These are phyloP conservation scores for Clarias magur DNA, from an alignment of 2,113 vertebrate genomes.

Conservation along the genomic window DNA sequence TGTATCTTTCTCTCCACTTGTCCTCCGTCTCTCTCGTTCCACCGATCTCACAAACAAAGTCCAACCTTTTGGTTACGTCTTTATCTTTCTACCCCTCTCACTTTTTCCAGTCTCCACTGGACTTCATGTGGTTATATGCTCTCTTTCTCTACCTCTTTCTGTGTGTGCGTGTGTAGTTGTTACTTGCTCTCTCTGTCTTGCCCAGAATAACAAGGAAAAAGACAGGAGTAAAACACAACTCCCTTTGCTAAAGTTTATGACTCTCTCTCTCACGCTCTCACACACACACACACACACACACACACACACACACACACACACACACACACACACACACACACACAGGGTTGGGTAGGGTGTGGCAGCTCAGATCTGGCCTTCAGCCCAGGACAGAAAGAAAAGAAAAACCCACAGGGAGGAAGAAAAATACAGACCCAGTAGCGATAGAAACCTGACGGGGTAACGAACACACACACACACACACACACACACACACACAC, in stretches of 20 bases:
- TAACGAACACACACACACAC: neutral
- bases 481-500: slow-evolving; percentile 26
- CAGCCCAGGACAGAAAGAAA: slow-evolving; percentile 8
- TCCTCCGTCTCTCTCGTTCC: neutral
- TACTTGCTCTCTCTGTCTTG: neutral
- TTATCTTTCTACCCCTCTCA: slow-evolving; percentile 49
- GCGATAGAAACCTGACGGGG: slow-evolving; percentile 6
- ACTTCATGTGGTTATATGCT: neutral
- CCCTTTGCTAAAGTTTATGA: slow-evolving; percentile 1
- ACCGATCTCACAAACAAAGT: neutral
- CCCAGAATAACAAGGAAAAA: neutral
- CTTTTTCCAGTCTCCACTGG: neutral
- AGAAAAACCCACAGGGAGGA: neutral
- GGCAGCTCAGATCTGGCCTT: slow-evolving; percentile 31
- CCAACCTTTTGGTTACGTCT: neutral
- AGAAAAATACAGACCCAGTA: slow-evolving; percentile 11
- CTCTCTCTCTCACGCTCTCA: neutral
- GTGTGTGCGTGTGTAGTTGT: neutral
- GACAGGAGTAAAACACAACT: slow-evolving; percentile 12
- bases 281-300: slow-evolving; percentile 4
- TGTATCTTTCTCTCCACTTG: neutral
- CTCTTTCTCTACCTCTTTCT: neutral
- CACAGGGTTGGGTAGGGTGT: slow-evolving; percentile 37
- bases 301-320: neutral
- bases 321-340: neutral